Evolutionary conservation across 2,797 vertebrate species (phyloP).

Genomic region (Manis pentadactyla): DNA sequence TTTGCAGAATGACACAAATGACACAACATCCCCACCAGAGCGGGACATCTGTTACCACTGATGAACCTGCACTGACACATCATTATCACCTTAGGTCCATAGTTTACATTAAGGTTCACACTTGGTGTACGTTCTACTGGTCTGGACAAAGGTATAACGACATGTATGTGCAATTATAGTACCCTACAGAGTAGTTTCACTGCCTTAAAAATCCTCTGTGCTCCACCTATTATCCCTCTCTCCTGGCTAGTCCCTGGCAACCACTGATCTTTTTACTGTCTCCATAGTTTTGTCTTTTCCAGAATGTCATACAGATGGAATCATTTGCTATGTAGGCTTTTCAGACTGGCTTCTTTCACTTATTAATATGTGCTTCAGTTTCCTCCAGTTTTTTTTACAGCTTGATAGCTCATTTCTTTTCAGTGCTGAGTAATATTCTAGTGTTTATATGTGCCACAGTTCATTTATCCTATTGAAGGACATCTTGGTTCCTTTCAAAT

Average conservation of each 20-base stretch:
- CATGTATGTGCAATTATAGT: not conserved
- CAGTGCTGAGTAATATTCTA: not conserved
- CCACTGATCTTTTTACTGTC: not conserved
- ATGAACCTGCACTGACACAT: not conserved
- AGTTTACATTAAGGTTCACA: not conserved
- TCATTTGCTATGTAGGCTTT: not conserved
- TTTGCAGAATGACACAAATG: constrained; percentile 51
- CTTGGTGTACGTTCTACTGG: not conserved
- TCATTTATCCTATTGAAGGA: not conserved
- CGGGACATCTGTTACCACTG: not conserved
- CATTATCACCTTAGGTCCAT: not conserved
- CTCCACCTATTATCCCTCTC: not conserved
- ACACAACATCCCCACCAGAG: not conserved
- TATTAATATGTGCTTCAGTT: not conserved
- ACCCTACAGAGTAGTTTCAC: not conserved
- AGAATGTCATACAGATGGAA: not conserved
- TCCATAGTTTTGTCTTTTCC: not conserved
- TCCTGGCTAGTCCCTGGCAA: not conserved
- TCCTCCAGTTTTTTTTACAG: not conserved
- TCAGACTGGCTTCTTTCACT: not conserved
- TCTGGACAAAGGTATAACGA: not conserved
- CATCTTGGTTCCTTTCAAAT: not conserved
- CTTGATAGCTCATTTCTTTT: not conserved
- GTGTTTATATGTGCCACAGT: not conserved
- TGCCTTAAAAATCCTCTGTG: not conserved